These are phyloP conservation scores for Elaphurus davidianus DNA, from an alignment of 2,113 vertebrate genomes.

Conservation along the genomic window DNA sequence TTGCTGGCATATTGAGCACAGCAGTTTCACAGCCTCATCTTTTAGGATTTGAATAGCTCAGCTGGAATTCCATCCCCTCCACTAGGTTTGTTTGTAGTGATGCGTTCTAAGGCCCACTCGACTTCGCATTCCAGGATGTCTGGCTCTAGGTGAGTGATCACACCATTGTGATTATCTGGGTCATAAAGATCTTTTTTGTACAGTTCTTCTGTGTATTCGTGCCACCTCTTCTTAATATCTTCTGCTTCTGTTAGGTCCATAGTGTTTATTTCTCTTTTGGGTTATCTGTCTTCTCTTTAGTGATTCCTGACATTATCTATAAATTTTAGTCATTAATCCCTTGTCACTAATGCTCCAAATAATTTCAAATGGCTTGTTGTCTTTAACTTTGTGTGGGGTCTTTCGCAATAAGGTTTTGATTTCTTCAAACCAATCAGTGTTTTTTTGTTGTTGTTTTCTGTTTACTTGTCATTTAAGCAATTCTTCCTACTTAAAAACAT, in stretches of 20 bases:
- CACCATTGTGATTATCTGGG: neutral
- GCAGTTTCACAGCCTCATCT: neutral
- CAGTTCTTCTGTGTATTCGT: neutral
- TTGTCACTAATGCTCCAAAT: neutral
- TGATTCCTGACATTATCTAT: neutral
- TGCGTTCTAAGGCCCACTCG: neutral
- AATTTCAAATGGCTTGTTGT: neutral
- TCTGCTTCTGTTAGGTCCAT: neutral
- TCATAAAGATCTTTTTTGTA: neutral
- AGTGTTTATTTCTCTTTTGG: neutral
- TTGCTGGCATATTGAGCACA: neutral
- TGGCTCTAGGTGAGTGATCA: neutral
- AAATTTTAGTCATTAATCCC: neutral
- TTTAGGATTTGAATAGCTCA: neutral
- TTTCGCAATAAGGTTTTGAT: neutral
- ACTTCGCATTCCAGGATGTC: neutral
- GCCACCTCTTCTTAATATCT: neutral
- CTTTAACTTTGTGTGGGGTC: neutral
- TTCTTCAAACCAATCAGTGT: neutral
- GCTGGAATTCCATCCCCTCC: neutral
- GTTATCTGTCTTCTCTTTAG: neutral
- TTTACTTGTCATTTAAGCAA: neutral
- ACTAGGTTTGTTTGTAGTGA: neutral
- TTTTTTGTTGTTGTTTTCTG: neutral
- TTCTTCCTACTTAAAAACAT: neutral